These are phyloP conservation scores for Opisthograptis luteolata DNA, from an alignment of 2,888 invertebrate species.

Conservation along the genomic window DNA sequence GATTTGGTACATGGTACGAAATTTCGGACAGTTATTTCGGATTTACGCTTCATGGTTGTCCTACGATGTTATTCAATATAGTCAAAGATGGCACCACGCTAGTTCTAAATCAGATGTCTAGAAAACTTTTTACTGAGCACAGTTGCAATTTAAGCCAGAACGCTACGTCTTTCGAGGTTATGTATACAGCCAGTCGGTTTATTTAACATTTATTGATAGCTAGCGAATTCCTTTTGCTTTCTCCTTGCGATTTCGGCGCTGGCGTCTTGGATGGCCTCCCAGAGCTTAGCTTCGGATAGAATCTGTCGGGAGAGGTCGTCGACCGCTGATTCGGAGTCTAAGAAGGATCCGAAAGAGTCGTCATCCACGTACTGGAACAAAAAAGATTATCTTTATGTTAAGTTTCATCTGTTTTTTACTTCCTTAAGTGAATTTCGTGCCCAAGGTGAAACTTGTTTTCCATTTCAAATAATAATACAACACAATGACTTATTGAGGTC, in stretches of 20 bases:
- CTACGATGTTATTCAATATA: no score
- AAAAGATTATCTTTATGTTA: no score
- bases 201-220: conserved; percentile 43
- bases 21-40: no score
- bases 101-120: no score
- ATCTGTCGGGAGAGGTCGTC: conserved; percentile 91
- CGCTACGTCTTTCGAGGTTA: conserved; percentile 45
- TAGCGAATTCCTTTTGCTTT: conserved; percentile 78
- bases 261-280: conserved; percentile 92
- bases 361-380: conserved; percentile 73
- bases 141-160: conserved; percentile 25
- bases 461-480: no score
- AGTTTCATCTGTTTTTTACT: no score
- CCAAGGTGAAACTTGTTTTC: no score
- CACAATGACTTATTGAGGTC: no score
- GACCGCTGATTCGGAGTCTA: conserved; percentile 89
- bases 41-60: no score
- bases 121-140: neutral
- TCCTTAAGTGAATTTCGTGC: no score
- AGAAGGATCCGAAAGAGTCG: conserved; percentile 86
- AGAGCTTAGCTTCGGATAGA: conserved; percentile 90
- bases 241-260: conserved; percentile 87
- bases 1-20: no score
- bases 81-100: no score
- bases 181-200: conserved; percentile 38